Conservation (phyloP, 2,113 vertebrate species). For the Lophochroa leadbeateri region DNA sequence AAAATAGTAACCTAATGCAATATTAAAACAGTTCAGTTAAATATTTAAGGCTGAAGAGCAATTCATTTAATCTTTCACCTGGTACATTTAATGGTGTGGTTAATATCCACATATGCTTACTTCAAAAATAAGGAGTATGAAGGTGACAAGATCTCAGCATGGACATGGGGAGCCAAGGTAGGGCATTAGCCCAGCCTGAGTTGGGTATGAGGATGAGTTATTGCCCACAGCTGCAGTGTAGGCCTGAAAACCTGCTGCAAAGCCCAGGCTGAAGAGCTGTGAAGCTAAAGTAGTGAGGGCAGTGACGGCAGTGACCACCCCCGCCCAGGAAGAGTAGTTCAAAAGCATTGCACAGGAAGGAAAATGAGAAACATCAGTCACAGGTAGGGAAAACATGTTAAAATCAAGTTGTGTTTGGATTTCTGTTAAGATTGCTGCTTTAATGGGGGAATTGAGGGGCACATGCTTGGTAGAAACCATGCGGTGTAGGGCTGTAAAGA, state of each 20-base stretch:
- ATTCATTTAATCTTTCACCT: neutral
- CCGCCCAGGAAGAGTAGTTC: fast-evolving
- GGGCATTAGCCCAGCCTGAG: neutral
- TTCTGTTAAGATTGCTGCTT: neutral
- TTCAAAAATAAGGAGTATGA: neutral
- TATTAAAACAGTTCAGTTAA: neutral
- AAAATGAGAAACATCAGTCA: neutral
- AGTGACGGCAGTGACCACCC: fast-evolving
- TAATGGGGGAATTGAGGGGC: neutral
- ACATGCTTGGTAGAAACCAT: neutral
- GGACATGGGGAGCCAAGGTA: neutral
- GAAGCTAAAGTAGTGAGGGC: neutral
- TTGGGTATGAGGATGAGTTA: neutral
- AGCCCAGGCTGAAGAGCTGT: neutral
- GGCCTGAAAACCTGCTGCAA: neutral
- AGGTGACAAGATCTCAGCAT: neutral
- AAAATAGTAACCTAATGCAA: neutral
- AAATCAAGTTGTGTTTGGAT: neutral
- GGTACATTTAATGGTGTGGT: neutral
- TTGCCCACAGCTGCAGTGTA: neutral
- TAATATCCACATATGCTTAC: neutral
- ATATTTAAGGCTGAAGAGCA: neutral
- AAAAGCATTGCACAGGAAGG: fast-evolving
- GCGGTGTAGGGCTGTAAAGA: neutral
- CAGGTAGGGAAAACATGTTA: neutral